A percentile compares a stretch with the other conserved stretches of the same genome.
phyloP scores from a whole-genome alignment of 2,113 vertebrate species.

The Cyprinodon variegatus region DNA sequence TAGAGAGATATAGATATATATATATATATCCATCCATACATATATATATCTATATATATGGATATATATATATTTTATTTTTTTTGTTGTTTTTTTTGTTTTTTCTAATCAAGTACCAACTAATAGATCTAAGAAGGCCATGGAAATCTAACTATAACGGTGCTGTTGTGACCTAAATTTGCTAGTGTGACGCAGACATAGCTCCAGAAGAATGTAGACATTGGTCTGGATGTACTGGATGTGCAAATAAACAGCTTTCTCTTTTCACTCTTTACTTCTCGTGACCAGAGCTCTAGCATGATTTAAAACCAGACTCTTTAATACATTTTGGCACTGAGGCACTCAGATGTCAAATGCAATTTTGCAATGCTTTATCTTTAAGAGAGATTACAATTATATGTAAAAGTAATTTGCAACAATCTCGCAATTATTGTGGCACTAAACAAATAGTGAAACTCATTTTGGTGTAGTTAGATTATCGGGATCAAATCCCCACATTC shows the following conservation, averaged over 20 bases:
- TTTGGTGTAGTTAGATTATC: not conserved
- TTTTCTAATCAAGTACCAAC: not conserved
- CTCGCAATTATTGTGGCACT: constrained; percentile 3
- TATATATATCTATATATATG: too few species aligned
- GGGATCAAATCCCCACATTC: not conserved
- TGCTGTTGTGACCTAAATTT: not conserved
- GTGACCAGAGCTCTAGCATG: not conserved
- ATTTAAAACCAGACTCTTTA: rapidly evolving
- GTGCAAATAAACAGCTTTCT: not conserved
- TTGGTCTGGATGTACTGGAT: not conserved
- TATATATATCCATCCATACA: too few species aligned
- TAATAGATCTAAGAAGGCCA: not conserved
- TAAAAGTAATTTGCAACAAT: not conserved
- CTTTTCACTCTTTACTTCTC: not conserved
- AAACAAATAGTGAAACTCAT: not conserved
- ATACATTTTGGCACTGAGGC: not conserved
- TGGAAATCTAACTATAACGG: not conserved
- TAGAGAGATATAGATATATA: too few species aligned
- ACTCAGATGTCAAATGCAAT: too few species aligned
- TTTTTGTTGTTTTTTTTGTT: not conserved
- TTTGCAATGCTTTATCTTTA: too few species aligned
- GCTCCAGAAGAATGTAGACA: not conserved
- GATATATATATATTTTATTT: too few species aligned
- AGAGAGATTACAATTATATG: not conserved
- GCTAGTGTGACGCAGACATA: not conserved